Base-by-base conservation (phyloP, 2,888 invertebrate species). In the Nomada goodeniana region DNA sequence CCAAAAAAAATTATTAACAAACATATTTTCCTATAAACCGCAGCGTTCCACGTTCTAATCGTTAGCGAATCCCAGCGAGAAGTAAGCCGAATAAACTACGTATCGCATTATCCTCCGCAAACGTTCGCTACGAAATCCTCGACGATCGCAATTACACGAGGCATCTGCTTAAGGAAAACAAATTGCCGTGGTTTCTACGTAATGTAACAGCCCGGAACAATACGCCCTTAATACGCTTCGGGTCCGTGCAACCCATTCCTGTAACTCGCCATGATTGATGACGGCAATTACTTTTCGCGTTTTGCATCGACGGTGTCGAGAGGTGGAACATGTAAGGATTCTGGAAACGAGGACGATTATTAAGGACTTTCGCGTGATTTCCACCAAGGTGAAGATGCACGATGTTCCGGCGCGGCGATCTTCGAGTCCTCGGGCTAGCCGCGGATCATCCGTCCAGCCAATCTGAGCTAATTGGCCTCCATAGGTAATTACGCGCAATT, bases 401-500 rank as follows among this genome's bases (percentile, higher is more conserved):
- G 82, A 77, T 80, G 82, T 84, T 83, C 83, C 80, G 81, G 73
- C 76, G 88, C 79, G 81, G 73, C 76, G 89, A 85, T 80, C 83
- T 76, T 80, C 78, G 84, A 88, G 86, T 90, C 90, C 89, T 86
- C 87, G 84, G 89, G 89, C 86, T 83, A 83, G 82, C 59, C 87
- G 88, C 86, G 86, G 88, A 88, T 90, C 89, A 86, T 85, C 89
- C 86, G 86, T 85, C 89, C 86, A 88, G 88, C 91, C 92, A 91
- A 92, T 93, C 90, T 91, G 87, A 91, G 89, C 92, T 93, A 93
- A 93, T 93, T 93, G 93, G 91, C 90, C 90, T 89, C 92, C 89
- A 90, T 91, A 91, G 92, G 91, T 93, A 93, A 93, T 93, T 93
- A 93, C 92, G 91, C 92, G 91, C 92, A 93, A 93, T 93, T 93